Base-by-base conservation (phyloP, 1,140 invertebrate species). In the Berghia stephanieae region DNA sequence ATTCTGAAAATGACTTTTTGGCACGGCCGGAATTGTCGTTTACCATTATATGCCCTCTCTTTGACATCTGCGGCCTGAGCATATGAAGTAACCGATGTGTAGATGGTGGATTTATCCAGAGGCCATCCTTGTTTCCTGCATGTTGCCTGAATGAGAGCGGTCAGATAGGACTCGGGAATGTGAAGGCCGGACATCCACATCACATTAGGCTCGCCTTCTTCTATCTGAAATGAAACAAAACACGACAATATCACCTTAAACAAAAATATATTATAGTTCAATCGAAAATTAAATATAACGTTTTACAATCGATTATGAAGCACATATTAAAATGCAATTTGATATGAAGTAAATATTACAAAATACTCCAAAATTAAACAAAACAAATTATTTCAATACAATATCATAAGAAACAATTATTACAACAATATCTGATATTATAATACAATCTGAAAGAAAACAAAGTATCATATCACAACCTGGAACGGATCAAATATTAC, bases 101-200 rank as follows among this genome's bases (percentile, higher is more conserved):
- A 95, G 43, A 94, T 91, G 21, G 94, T 93, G 38, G 93, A 93
- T 80, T 92, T 92, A 90, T 96, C 95, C 55, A 96, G 88, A 0
- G 94, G 93, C 95, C 95, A 96, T 82, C 93, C 92, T 86, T 94
- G 93, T 81, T 92, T 91, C 43, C 94, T 92, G 85, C 94, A 96
- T 46, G 94, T 93, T 78, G 94, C 93, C 90, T 94, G 93, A 10
- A 95, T 91, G 68, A 96, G 90, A 36, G 95, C 95, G 16, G 94
- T 94, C 36, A 96, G 89, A 88, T 95, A 96, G 46, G 94, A 94
- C 91, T 95, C 93, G 3, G 95, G 95, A 75, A 94, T 92, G 83
- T 96, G 94, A 24, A 96, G 89, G 0, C 95, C 95, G 0, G 95
- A 94, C 78, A 96, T 86, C 95, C 95, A 96, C 78, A 96, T 93